A percentile compares a stretch with the other conserved stretches of the same genome.
phyloP scores from a whole-genome alignment of 2,888 invertebrate genomes.

The Xylocampa areola region DNA sequence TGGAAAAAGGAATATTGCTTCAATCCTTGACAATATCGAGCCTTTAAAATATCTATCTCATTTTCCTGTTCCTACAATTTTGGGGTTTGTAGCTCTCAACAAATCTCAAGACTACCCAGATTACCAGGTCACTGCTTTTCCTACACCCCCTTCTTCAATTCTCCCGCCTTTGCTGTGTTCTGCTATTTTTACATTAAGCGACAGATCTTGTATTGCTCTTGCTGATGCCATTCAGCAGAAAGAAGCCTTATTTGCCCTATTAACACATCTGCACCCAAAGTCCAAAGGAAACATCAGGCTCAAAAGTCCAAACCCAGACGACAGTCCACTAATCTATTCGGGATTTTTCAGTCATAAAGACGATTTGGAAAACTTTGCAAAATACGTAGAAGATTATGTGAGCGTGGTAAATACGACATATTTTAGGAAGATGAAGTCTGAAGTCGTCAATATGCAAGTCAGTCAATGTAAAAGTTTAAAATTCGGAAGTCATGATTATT shows the following conservation, averaged over 20 bases:
- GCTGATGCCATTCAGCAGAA: conserved; percentile 50
- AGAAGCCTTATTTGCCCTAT: conserved; percentile 54
- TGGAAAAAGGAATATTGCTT: conserved; percentile 45
- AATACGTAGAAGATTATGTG: conserved; percentile 62
- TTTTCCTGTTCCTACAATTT: conserved; percentile 64
- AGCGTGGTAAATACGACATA: conserved; percentile 63
- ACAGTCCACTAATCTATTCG: conserved; percentile 62
- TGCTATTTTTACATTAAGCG: conserved; percentile 59
- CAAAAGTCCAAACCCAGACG: conserved; percentile 63
- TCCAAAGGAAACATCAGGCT: conserved; percentile 70
- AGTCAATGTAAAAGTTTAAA: conserved; percentile 58
- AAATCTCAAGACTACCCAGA: conserved; percentile 70
- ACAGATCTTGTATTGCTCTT: conserved; percentile 60
- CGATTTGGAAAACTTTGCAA: conserved; percentile 65
- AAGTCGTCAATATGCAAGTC: conserved; percentile 56
- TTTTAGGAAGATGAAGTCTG: conserved; percentile 60
- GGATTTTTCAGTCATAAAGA: conserved; percentile 58
- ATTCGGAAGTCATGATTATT: conserved; percentile 66
- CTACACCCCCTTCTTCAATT: conserved; percentile 58
- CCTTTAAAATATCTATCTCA: conserved; percentile 57
- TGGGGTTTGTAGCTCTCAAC: conserved; percentile 70
- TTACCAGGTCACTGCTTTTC: conserved; percentile 67
- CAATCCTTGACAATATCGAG: conserved; percentile 59
- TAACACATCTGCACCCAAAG: conserved; percentile 68
- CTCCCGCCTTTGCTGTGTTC: conserved; percentile 62